These are phyloP conservation scores for Nannospalax galili DNA, from an alignment of 2,113 vertebrate species.

Conservation along the genomic window DNA sequence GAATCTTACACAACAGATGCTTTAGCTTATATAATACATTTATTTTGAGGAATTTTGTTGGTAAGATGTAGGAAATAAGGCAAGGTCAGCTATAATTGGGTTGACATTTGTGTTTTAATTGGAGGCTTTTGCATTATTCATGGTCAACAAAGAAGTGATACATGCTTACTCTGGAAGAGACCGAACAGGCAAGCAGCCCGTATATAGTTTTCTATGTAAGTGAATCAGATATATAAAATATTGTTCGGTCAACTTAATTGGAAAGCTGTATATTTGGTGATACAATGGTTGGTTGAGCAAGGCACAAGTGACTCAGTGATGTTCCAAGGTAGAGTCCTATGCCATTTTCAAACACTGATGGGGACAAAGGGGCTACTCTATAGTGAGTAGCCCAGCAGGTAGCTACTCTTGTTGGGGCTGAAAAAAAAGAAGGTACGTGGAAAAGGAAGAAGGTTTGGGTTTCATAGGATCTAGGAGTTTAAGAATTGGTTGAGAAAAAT, in stretches of 20 bases:
- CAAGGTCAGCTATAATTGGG: neutral
- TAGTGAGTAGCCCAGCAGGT: neutral
- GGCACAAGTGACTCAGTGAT: neutral
- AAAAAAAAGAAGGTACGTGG: neutral
- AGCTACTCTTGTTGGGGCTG: neutral
- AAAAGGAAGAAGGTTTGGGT: neutral
- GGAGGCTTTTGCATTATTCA: neutral
- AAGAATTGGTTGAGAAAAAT: neutral
- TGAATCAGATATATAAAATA: neutral
- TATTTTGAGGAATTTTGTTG: neutral
- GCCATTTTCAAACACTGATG: neutral
- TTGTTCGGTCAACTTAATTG: neutral
- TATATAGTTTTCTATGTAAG: neutral
- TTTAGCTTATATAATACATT: neutral
- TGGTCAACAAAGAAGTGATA: neutral
- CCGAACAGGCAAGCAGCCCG: neutral
- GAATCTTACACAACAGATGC: neutral
- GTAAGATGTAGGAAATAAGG: neutral
- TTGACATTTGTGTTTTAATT: neutral
- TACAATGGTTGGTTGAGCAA: neutral
- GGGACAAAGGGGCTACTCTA: neutral
- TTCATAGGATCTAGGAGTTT: neutral
- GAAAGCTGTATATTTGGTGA: neutral
- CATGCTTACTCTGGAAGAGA: neutral
- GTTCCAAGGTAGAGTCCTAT: neutral